Conservation (phyloP, 1,140 invertebrate species). For the Thalassaphorura encarpata region DNA sequence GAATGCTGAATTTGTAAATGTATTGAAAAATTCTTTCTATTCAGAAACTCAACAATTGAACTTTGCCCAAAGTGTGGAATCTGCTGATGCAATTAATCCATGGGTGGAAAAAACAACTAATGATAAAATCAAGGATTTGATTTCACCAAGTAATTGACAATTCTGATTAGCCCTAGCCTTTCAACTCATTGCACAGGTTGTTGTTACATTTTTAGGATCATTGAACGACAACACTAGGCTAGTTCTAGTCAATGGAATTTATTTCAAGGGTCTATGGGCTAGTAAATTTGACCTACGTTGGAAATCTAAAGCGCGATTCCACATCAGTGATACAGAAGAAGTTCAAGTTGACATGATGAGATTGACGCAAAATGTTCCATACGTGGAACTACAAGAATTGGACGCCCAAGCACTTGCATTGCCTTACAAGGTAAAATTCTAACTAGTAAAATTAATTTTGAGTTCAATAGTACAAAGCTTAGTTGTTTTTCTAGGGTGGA, state of each 20-base stretch:
- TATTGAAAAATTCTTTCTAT: constrained; percentile 43
- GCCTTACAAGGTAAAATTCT: constrained; percentile 66
- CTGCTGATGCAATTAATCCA: constrained; percentile 49
- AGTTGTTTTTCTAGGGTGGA: too few relatives aligned
- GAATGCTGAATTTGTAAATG: constrained; percentile 39
- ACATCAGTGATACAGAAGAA: constrained; percentile 38
- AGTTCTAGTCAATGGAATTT: constrained; percentile 66
- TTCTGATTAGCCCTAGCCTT: too few relatives aligned
- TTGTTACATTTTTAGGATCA: too few relatives aligned
- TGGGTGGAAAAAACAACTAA: constrained; percentile 66
- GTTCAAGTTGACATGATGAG: constrained; percentile 55
- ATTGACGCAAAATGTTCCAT: constrained; percentile 52
- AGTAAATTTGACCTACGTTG: constrained; percentile 51
- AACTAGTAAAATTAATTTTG: too few relatives aligned
- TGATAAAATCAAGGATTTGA: constrained; percentile 56
- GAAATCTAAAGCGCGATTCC: constrained; percentile 47
- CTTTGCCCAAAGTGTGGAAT: constrained; percentile 41
- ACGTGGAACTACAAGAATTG: constrained; percentile 47
- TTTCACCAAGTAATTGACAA: constrained; percentile 43
- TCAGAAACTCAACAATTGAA: constrained; percentile 45
- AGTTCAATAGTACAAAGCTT: too few relatives aligned
- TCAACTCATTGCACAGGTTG: too few relatives aligned
- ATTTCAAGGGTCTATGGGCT: constrained; percentile 67
- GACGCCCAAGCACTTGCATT: constrained; percentile 64
- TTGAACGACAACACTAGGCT: constrained; percentile 36